Evolutionary conservation across 2,797 vertebrate species (phyloP).

Genomic region (Leucoraja ocellata): DNA sequence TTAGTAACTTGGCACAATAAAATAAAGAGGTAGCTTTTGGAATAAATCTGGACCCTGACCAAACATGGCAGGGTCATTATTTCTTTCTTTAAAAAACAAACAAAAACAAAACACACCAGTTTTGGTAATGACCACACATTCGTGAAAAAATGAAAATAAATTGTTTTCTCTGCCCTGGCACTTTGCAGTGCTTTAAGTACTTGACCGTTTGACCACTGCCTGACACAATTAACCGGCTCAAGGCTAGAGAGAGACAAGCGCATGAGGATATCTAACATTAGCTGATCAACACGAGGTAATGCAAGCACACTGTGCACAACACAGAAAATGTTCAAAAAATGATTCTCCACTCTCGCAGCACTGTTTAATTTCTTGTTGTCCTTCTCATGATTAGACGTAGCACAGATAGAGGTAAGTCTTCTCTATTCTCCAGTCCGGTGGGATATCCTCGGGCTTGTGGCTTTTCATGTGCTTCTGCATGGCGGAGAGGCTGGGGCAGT

Average conservation of each 20-base stretch:
- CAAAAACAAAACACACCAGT: constrained; percentile 65
- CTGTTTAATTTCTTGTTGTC: constrained; percentile 44
- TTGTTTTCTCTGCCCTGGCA: constrained; percentile 56
- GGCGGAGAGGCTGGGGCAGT: constrained; percentile 95
- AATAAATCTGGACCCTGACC: constrained; percentile 48
- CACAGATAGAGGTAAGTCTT: constrained; percentile 97
- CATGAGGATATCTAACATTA: background rate
- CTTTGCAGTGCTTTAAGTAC: constrained; percentile 45
- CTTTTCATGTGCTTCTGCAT: constrained; percentile 99
- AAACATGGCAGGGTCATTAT: background rate
- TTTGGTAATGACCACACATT: constrained; percentile 64
- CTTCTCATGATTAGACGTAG: constrained; percentile 74
- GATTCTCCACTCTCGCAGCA: constrained; percentile 50
- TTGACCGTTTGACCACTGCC: constrained; percentile 45
- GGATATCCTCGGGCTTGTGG: constrained; percentile 95
- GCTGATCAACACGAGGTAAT: constrained; percentile 91
- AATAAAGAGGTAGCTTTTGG: constrained; percentile 88
- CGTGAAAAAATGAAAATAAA: constrained; percentile 45
- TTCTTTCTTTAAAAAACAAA: background rate
- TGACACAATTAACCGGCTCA: constrained; percentile 37
- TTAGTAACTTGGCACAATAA: constrained; percentile 50
- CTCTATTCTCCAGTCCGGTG: constrained; percentile 97
- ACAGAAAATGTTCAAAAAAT: constrained; percentile 55
- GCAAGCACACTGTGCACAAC: constrained; percentile 95
- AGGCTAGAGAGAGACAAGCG: background rate